Percentiles rank a stretch among this genome's conserved stretches.
Evolutionary conservation across 2,888 invertebrate species (phyloP).

Genomic region (Tetropium fuscum): DNA sequence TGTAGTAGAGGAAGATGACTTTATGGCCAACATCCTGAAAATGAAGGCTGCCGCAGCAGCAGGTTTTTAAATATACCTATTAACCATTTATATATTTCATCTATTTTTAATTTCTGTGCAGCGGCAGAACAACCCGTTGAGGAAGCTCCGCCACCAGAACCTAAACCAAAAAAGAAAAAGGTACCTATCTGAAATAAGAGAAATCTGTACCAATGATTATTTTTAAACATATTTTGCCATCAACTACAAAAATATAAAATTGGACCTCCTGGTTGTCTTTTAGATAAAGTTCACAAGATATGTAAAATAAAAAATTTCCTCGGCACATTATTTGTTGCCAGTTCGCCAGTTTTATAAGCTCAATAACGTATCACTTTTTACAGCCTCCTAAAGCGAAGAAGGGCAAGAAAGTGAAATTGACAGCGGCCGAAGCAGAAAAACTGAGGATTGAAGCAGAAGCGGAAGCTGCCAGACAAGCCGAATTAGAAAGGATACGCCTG

Average conservation of each 20-base stretch:
- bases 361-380: neutral
- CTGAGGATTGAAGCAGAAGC: conserved; percentile 45
- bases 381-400: conserved; percentile 19
- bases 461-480: conserved; percentile 44
- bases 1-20: conserved; percentile 3
- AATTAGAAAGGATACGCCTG: conserved; percentile 45
- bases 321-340: too few species aligned
- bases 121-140: neutral
- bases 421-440: conserved; percentile 42
- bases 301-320: too few species aligned
- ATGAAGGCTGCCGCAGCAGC: conserved; percentile 15
- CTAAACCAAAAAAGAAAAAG: conserved; percentile 21
- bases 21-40: conserved; percentile 12
- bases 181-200: too few species aligned
- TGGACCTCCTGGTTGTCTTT: too few species aligned
- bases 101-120: neutral
- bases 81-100: neutral
- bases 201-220: too few species aligned
- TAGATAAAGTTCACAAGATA: too few species aligned
- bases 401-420: conserved; percentile 30
- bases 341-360: neutral
- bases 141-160: neutral
- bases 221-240: too few species aligned
- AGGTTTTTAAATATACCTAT: neutral
- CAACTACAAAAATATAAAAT: too few species aligned